Conservation (phyloP, 2,113 vertebrate genomes). For the Salvelinus sp. region DNA sequence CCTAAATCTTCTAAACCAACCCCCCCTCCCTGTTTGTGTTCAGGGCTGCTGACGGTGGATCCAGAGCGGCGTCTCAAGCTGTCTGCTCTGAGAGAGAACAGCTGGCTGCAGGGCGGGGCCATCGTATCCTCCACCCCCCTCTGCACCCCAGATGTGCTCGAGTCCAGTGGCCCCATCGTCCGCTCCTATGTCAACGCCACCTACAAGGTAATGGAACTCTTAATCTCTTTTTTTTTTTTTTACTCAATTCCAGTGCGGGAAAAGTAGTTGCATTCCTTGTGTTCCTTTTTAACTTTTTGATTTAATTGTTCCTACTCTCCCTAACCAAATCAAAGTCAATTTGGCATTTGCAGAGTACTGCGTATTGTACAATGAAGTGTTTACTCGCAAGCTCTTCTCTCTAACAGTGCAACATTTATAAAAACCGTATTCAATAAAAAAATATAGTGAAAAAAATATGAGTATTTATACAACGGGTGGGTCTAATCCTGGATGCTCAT, state of each 20-base stretch:
- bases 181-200: constrained; percentile 88
- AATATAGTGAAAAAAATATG: no score
- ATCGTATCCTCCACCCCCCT: constrained; percentile 87
- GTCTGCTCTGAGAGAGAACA: constrained; percentile 81
- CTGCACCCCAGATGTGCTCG: constrained; percentile 87
- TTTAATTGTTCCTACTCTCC: background rate
- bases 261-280: background rate
- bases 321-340: no score
- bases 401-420: no score
- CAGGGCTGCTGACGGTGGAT: constrained; percentile 87
- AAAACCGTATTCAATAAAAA: no score
- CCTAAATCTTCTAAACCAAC: no score
- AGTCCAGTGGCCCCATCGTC: constrained; percentile 84
- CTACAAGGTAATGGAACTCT: constrained; percentile 76
- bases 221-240: background rate
- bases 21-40: background rate
- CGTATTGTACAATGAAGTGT: no score
- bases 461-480: no score
- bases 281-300: background rate
- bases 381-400: no score
- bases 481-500: no score
- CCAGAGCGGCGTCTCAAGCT: constrained; percentile 85
- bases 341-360: no score
- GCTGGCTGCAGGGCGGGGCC: constrained; percentile 85
- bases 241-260: no score